Base-by-base conservation (phyloP, 1,140 invertebrate species). In the Steinernema khuongi region DNA sequence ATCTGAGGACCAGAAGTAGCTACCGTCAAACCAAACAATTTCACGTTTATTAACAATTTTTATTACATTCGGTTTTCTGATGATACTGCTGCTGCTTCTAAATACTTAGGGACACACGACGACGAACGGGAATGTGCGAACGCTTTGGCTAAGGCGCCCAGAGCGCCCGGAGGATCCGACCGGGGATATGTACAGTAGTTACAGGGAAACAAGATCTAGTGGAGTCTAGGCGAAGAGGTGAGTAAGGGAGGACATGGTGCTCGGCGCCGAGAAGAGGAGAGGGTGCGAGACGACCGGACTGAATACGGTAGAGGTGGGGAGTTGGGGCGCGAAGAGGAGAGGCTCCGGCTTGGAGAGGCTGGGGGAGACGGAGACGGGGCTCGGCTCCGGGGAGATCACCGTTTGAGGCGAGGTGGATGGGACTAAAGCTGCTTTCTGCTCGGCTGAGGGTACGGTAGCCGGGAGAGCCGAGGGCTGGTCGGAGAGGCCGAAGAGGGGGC, bases 401-500 rank as follows among this genome's bases (percentile, higher is more conserved):
- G 50, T 60, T 60, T 60, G 50, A 4, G 50, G 50, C 4, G 50
- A 60, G 4, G 50, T 60, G 11, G 7, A 60, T 7, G 50, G 50
- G 50, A 60, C 50, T 22, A 60, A 22, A 11, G 50, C 50, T 14
- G 50, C 14, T 60, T 22, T 60, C 50, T 60, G 50, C 14, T 60
- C 50, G 19, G 50, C 50, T 2, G 50, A 60, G 50, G 50, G 19
- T 60, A 60, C 50, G 50, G 50, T 60, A 60, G 50, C 19, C 7
- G 50, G 50, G 26, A 26, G 4, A 22, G 50, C 77, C 31, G 68
- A 72, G 33, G 77, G 33, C 17, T 66, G 28, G 31, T 82, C 81
- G 26, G 50, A 71, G n/a, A 82, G 74, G 1, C 81, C 81, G 72
- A 82, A 83, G 14, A 82, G 67, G 14, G 74, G 31, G 26, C 78